Percentiles rank a stretch among this genome's conserved stretches.
Evolutionary conservation across 2,888 invertebrate genomes (phyloP).

Genomic region (Acleris laterana): DNA sequence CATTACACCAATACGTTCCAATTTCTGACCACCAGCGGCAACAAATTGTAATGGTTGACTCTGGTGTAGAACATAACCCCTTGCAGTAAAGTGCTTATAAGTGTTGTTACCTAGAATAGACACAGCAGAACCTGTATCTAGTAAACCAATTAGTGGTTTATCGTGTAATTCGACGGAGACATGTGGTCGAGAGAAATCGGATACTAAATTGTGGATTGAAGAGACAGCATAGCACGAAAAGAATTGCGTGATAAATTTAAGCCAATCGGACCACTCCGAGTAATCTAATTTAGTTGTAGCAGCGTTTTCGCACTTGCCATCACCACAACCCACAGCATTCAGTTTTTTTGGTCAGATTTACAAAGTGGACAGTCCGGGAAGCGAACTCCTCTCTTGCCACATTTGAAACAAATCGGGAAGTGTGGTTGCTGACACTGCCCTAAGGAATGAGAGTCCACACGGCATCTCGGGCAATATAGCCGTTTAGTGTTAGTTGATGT

Average conservation of each 20-base stretch:
- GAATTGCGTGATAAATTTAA: no score
- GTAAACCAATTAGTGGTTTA: not conserved
- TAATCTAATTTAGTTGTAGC: not conserved
- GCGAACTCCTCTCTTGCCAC: slow-evolving; percentile 37
- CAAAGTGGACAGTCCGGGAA: slow-evolving; percentile 36
- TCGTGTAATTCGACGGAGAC: no score
- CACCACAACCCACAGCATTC: slow-evolving; percentile 26
- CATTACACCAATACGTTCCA: not conserved
- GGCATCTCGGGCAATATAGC: slow-evolving; percentile 36
- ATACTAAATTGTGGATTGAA: no score
- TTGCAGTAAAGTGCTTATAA: not conserved
- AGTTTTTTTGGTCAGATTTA: slow-evolving; percentile 38
- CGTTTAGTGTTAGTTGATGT: not conserved
- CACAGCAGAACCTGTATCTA: slow-evolving; percentile 1
- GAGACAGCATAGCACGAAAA: no score
- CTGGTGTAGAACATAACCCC: not conserved
- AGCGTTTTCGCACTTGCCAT: not conserved
- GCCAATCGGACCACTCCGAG: not conserved
- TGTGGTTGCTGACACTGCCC: slow-evolving; percentile 25
- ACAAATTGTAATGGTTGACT: not conserved
- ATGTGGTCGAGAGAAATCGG: no score
- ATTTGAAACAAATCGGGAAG: slow-evolving; percentile 40
- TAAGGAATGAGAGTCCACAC: slow-evolving; percentile 30
- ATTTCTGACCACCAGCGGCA: slow-evolving; percentile 4
- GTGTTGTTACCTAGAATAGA: not conserved